These are phyloP conservation scores for Napeogenes inachia DNA, from an alignment of 2,888 invertebrate species.

Conservation along the genomic window DNA sequence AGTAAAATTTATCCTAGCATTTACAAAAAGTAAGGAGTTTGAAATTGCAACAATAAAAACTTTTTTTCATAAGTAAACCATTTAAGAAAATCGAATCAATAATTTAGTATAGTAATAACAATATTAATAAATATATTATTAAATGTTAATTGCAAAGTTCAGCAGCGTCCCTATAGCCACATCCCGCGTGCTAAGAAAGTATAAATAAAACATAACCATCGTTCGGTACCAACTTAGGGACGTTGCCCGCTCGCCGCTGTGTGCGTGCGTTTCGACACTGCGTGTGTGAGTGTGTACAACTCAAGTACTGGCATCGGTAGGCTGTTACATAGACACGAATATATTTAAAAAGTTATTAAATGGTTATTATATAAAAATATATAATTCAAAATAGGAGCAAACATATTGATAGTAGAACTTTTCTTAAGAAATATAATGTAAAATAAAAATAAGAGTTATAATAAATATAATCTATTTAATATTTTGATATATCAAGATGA, in stretches of 20 bases:
- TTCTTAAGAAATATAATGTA: no score
- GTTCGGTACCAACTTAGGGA: slow-evolving; percentile 56
- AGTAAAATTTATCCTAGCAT: no score
- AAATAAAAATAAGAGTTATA: no score
- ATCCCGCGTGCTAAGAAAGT: slow-evolving; percentile 64
- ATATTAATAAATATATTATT: neutral
- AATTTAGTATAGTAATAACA: neutral
- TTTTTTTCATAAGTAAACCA: no score
- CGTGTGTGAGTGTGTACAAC: slow-evolving; percentile 51
- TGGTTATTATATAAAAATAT: neutral
- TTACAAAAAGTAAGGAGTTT: no score
- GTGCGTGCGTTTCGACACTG: slow-evolving; percentile 53
- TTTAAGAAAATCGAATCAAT: no score
- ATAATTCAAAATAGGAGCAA: no score
- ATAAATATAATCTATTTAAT: neutral
- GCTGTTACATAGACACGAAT: slow-evolving; percentile 41
- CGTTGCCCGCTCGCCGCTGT: slow-evolving; percentile 56
- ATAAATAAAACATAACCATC: slow-evolving; percentile 75
- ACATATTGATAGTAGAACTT: no score
- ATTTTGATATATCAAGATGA: neutral
- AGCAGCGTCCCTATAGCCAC: slow-evolving; percentile 43
- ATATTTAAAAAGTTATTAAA: slow-evolving; percentile 10
- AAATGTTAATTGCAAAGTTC: slow-evolving; percentile 37
- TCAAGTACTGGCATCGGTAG: slow-evolving; percentile 56
- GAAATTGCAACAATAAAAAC: no score